Evolutionary conservation across 1,140 invertebrate genomes (phyloP).

Genomic region (Drosophila baimaii): DNA sequence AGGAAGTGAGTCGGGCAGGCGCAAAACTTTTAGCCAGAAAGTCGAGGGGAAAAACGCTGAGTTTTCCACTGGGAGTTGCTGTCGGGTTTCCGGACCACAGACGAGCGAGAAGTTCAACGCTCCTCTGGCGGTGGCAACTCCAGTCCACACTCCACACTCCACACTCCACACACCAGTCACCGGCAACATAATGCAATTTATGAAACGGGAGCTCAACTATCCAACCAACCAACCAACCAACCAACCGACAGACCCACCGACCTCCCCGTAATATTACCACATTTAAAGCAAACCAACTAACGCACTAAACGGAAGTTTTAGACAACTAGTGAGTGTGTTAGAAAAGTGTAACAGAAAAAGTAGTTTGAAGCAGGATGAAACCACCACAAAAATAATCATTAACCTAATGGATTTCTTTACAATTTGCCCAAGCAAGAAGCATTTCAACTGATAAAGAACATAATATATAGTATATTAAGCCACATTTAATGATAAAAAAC

Average conservation of each 20-base stretch:
- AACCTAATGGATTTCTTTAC: conserved; percentile 1
- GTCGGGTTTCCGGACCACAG: conserved; percentile 62
- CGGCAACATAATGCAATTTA: conserved; percentile 69
- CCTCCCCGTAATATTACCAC: conserved; percentile 12
- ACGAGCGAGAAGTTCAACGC: conserved; percentile 63
- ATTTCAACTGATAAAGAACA: not conserved
- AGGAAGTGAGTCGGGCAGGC: conserved; percentile 28
- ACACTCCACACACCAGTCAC: conserved; percentile 7
- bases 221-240: conserved; percentile 2
- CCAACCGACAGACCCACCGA: not conserved
- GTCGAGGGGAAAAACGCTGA: no score
- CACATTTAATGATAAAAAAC: no score
- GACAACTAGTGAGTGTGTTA: not conserved
- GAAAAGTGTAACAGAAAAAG: not conserved
- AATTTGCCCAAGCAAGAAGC: not conserved
- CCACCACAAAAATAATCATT: not conserved
- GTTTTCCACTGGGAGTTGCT: conserved; percentile 28
- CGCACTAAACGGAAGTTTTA: conserved; percentile 68
- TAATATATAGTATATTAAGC: not conserved
- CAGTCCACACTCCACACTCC: conserved; percentile 12
- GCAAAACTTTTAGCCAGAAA: conserved; percentile 35
- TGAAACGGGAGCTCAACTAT: conserved; percentile 56
- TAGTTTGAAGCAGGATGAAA: not conserved
- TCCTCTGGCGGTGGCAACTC: conserved; percentile 45
- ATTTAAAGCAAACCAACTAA: conserved; percentile 41